Evolutionary conservation across 1,140 invertebrate species (phyloP), one percentile per base, ranked within the genome.

Genomic region (Nebria ingens): DNA sequence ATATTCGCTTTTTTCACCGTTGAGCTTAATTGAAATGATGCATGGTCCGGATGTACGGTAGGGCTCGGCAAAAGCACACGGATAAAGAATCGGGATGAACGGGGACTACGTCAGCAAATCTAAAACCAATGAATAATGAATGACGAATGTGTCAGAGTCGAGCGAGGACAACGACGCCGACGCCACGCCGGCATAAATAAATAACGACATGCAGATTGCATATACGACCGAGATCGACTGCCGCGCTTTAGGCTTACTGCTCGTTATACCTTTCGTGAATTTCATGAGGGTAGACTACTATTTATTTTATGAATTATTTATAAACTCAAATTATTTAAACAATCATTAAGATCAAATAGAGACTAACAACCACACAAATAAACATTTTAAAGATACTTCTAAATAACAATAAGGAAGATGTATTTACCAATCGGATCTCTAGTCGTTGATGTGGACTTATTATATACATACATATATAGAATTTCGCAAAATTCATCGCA

Each of bases 61-160:
- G n/a, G n/a, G n/a, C n/a, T n/a, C n/a, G n/a, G n/a, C n/a, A n/a
- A n/a, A n/a, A n/a, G 25, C 25, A 34, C 25, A 34, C 25, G 25
- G 6, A 34, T 9, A 6, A 6, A 34, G 15, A 45, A 9, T n/a
- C n/a, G n/a, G n/a, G n/a, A n/a, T n/a, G n/a, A n/a, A 45, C 40
- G 40, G 40, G 40, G 40, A 45, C 17, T 45, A 45, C 40, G 9
- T 17, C 40, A 17, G 40, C 40, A 45, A 45, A 45, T 45, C 40
- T 45, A 45, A 45, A 45, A 45, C 40, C 40, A 45, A 45, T 45
- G 40, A 45, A 45, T 45, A 45, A 45, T 45, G 40, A 45, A 45
- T 45, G 40, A 45, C 40, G 40, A 17, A 45, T 45, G 40, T 45
- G 40, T 45, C 40, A 45, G 40, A 34, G n/a, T 45, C 40, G 15